Base-by-base conservation (phyloP, 92 coral and sea anemone genomes). In the Anthopleura xanthogrammica region DNA sequence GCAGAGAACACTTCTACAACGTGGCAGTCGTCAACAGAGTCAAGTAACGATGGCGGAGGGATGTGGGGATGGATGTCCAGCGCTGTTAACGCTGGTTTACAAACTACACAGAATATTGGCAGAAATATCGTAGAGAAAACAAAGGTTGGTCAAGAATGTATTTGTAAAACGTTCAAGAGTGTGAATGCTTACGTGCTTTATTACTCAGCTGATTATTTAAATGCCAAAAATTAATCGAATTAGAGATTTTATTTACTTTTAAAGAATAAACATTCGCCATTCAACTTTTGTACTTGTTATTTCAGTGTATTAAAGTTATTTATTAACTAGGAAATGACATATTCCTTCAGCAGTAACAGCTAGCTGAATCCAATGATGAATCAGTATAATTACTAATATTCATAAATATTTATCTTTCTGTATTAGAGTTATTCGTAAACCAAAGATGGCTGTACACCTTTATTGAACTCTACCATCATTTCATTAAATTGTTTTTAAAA, bases 21-120 rank as follows among this genome's bases (percentile, higher is more conserved):
- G 95, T 91, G 98, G 98, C 95, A 93, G 66, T 57, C 86, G 9
- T 16, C 76, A 79, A 85, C 87, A n/a, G 80, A 81, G 72, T 42
- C 81, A 7, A 88, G 84, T 14, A 92, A 85, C 0, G 83, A 83
- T 40, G 81, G 91, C 60, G 86, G 89, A 7, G 91, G 98, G 24
- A 91, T 95, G 60, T 95, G 98, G 98, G 95, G 98, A 16, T 95
- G 98, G 98, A 94, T 95, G 91, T 94, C 96, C 29, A 94, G 85
- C 74, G 98, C 99, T 48, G 97, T 97, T 23, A 87, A 87, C 60
- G 94, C 89, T 76, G 93, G 99, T 12, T 82, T 97, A 60, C 97
- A 97, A 86, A 97, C 97, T 4, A 97, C 99, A 43, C 98, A 94
- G 78, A 92, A 90, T 77, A 77, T 97, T 64, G 99, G 99, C 29